phyloP scores from a whole-genome alignment of 2,797 vertebrate species.

The Urophycis tenuis region DNA sequence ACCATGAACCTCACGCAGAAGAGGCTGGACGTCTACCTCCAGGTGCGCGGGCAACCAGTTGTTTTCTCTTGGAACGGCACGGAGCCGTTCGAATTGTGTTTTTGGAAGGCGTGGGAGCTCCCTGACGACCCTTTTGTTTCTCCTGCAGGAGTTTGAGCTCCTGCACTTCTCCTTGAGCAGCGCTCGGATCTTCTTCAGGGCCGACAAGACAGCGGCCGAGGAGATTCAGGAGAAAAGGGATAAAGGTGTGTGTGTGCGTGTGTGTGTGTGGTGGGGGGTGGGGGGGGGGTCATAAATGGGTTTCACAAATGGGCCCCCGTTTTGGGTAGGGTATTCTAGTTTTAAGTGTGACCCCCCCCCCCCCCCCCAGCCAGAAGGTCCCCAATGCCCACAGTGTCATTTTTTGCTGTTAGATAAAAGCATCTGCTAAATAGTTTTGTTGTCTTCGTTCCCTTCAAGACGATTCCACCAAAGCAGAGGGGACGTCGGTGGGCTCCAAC shows the following conservation, averaged over 20 bases:
- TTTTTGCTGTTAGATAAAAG: background rate
- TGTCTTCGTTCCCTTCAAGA: conserved; percentile 58
- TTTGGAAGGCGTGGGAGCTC: no score
- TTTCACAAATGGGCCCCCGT: background rate
- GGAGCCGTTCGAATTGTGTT: background rate
- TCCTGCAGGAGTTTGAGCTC: conserved; percentile 89
- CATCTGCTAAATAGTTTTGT: conserved; percentile 1
- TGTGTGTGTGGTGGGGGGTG: no score
- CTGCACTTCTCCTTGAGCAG: conserved; percentile 97
- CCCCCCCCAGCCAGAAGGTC: background rate
- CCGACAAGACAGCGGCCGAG: conserved; percentile 96
- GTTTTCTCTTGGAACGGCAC: background rate
- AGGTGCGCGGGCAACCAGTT: conserved; percentile 66
- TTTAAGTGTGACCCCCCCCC: no score
- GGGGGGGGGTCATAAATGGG: conserved; percentile 25
- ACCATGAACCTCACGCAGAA: conserved; percentile 99
- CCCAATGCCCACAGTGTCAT: background rate
- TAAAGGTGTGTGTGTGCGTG: no score
- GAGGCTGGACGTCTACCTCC: conserved; percentile 88
- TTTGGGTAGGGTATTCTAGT: background rate
- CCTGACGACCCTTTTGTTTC: conserved; percentile 15
- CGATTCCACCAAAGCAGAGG: conserved; percentile 68
- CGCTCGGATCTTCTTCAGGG: conserved; percentile 97
- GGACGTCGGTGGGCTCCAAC: conserved; percentile 49
- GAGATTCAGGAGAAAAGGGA: conserved; percentile 95